Evolutionary conservation across 2,797 vertebrate species (phyloP).

Genomic region (Prionace glauca): DNA sequence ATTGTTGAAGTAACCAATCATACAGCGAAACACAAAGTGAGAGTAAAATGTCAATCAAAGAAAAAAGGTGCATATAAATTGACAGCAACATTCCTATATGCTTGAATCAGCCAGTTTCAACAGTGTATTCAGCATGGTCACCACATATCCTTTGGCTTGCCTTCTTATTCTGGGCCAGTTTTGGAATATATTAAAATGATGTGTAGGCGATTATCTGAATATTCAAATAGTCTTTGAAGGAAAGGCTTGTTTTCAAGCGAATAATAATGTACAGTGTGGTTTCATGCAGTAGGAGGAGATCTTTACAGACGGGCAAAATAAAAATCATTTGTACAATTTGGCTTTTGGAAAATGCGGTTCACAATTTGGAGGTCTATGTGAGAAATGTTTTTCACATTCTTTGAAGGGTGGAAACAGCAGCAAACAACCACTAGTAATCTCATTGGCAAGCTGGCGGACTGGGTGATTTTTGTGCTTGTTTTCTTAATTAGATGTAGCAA

Average conservation of each 20-base stretch:
- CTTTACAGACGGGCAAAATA: neutral
- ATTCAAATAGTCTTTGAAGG: constrained; percentile 13
- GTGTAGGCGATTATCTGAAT: neutral
- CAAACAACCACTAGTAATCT: neutral
- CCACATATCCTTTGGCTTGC: neutral
- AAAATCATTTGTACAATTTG: neutral
- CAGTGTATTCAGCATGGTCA: neutral
- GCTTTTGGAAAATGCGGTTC: neutral
- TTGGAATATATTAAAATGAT: neutral
- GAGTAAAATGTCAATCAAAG: neutral
- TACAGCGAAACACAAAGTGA: neutral
- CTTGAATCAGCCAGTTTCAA: neutral
- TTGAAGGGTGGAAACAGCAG: neutral
- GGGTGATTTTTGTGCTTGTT: neutral
- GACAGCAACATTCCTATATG: neutral
- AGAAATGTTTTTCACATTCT: neutral
- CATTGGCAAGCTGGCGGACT: neutral
- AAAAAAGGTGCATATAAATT: neutral
- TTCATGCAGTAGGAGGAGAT: neutral
- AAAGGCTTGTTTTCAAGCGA: constrained; percentile 30
- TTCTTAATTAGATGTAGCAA: neutral
- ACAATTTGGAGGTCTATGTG: constrained; percentile 4
- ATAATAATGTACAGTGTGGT: neutral
- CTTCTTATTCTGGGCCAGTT: neutral
- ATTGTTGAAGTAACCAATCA: neutral